phyloP scores from a whole-genome alignment of 2,888 invertebrate genomes.

The Drosophila picticornis region DNA sequence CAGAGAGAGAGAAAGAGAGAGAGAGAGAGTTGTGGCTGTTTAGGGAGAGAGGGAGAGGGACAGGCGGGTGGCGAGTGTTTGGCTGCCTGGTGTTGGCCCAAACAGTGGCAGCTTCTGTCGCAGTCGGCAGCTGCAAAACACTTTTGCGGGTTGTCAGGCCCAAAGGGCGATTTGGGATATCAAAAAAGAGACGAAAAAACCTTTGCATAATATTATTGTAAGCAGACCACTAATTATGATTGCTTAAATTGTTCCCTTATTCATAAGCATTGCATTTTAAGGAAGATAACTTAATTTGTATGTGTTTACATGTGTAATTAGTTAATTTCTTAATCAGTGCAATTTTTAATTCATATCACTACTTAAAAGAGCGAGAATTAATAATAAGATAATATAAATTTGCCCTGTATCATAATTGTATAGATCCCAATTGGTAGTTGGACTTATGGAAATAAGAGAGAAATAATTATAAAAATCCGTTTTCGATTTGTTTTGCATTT shows the following conservation, averaged over 20 bases:
- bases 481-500: not conserved
- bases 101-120: slow-evolving; percentile 45
- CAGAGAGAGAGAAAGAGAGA: not conserved
- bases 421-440: too few relatives aligned
- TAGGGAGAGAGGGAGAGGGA: not conserved
- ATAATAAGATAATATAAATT: not conserved
- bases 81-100: not conserved
- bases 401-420: rapidly evolving
- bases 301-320: not conserved
- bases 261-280: not conserved
- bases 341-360: not conserved
- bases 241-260: not conserved
- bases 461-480: not conserved
- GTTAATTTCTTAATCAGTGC: not conserved
- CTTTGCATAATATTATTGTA: not conserved
- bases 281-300: not conserved
- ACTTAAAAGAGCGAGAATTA: not conserved
- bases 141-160: not conserved
- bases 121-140: slow-evolving; percentile 33
- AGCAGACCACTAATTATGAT: not conserved
- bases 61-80: not conserved
- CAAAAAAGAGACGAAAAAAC: not conserved
- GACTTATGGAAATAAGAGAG: not conserved
- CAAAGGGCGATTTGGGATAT: not conserved
- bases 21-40: not conserved